A percentile compares a stretch with the other conserved stretches of the same genome.
Evolutionary conservation across 2,888 invertebrate genomes (phyloP).

Genomic region (Archips crataeganus): DNA sequence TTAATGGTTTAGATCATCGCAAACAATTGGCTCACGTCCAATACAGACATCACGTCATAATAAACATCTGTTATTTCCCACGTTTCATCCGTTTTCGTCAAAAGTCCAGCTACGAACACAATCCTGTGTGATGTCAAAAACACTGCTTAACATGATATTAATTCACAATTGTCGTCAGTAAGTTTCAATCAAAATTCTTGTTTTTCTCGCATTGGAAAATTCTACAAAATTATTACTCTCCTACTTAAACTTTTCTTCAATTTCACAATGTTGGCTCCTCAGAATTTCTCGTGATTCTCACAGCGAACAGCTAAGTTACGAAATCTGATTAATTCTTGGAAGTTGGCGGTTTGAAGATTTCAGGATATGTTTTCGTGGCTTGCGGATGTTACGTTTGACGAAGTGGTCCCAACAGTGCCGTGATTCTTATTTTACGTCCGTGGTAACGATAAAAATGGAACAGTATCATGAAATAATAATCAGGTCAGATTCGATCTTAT

Average conservation of each 20-base stretch:
- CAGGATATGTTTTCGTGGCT: slow-evolving; percentile 10
- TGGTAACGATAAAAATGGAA: slow-evolving; percentile 24
- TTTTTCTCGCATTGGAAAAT: slow-evolving; percentile 18
- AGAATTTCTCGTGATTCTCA: slow-evolving; percentile 13
- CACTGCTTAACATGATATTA: background rate
- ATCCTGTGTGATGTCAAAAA: background rate
- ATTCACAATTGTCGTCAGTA: background rate
- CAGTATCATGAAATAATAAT: slow-evolving; percentile 21
- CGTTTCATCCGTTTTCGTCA: slow-evolving; percentile 16
- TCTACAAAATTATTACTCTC: slow-evolving; percentile 29
- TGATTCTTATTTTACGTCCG: slow-evolving; percentile 29
- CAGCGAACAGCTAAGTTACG: slow-evolving; percentile 27
- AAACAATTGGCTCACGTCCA: slow-evolving; percentile 36
- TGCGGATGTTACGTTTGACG: slow-evolving; percentile 16
- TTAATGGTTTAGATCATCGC: slow-evolving; percentile 33
- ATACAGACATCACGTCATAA: slow-evolving; percentile 29
- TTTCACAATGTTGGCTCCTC: slow-evolving; percentile 19
- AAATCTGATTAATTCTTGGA: slow-evolving; percentile 31
- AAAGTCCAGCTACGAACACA: background rate
- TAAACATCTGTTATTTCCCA: slow-evolving; percentile 35
- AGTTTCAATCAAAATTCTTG: background rate
- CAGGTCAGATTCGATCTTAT: background rate
- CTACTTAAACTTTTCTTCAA: slow-evolving; percentile 15
- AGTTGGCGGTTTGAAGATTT: slow-evolving; percentile 17
- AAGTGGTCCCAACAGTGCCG: slow-evolving; percentile 11